Base-by-base conservation (phyloP, 92 coral and sea anemone genomes). In the Chrysogorgia sp. region DNA sequence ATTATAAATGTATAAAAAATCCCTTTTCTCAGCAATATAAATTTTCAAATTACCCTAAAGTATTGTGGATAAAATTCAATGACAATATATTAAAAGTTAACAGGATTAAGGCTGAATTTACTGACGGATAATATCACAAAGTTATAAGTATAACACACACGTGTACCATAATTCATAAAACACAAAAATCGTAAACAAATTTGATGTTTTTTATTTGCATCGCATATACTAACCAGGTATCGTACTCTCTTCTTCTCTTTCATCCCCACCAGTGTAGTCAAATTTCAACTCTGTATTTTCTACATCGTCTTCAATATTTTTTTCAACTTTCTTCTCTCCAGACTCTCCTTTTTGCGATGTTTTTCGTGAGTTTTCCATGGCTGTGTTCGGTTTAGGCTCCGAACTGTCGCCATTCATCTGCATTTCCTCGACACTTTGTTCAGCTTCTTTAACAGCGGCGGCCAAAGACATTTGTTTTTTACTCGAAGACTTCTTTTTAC, bases 391-490 rank as follows among this genome's bases (percentile, higher is more conserved):
- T 14, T 2, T 76, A 29, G 13, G 43, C 45, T 23, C 68, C 60
- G 21, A 60, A 59, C 34, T 68, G 19, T 78, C 81, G n/a, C 19
- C 60, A 57, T 66, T 31, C 60, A 77, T 28, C 75, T 88, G 79
- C 63, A 64, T 13, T 24, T 79, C 89, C 33, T 89, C 81, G 32
- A 81, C 67, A 68, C 83, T 92, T 34, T 87, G 88, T 66, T 93
- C 98, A 0, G 99, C 99, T 56, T 93, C 96, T 64, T 91, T 90
- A 1, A 96, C 99, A n/a, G 99, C 97, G 0, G 99, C 99, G 19
- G 97, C 97, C 24, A 96, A 77, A 37, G 92, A 90, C 40, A 88
- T 58, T 81, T 92, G 90, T 83, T 96, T 96, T 79, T 88, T 88
- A 14, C 90, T 72, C 4, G 75, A 68, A 17, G 64, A 33, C 64